Evolutionary conservation across 2,113 vertebrate genomes (phyloP).

Genomic region (Elachura formosa): DNA sequence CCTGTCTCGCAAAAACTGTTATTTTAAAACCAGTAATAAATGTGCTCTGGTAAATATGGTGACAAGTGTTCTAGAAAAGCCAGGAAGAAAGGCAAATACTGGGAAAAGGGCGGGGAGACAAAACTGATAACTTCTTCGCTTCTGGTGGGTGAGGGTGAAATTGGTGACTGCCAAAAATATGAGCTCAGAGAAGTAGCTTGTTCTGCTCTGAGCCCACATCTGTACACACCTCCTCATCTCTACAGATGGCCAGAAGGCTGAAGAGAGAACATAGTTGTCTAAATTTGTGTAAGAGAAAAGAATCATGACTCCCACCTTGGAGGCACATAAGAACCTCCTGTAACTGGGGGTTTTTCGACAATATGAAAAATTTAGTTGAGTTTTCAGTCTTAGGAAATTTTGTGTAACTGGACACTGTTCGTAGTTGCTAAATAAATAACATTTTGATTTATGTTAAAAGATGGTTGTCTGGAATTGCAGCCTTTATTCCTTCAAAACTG

Average conservation of each 20-base stretch:
- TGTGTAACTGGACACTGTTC: not conserved
- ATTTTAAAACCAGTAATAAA: not conserved
- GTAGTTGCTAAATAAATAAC: not conserved
- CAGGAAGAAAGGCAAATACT: constrained; percentile 1
- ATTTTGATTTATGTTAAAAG: not conserved
- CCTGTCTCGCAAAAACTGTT: not conserved
- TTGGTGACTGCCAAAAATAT: constrained; percentile 57
- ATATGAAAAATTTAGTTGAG: not conserved
- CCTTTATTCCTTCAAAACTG: not conserved
- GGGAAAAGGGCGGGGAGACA: not conserved
- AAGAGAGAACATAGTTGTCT: constrained; percentile 57
- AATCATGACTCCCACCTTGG: constrained; percentile 56
- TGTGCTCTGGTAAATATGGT: not conserved
- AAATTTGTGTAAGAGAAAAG: constrained; percentile 58
- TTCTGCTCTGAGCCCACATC: constrained; percentile 58
- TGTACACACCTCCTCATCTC: constrained; percentile 61
- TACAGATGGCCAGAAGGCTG: constrained; percentile 63
- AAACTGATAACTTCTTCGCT: constrained; percentile 12
- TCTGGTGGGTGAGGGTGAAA: constrained; percentile 60
- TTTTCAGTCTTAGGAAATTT: not conserved
- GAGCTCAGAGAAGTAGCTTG: constrained; percentile 39
- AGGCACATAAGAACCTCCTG: constrained; percentile 20
- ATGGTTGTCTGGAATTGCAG: not conserved
- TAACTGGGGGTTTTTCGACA: not conserved
- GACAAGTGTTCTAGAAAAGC: constrained; percentile 32